Base-by-base conservation (phyloP, 1,140 invertebrate genomes). In the Phymorhynchus buccinoides region DNA sequence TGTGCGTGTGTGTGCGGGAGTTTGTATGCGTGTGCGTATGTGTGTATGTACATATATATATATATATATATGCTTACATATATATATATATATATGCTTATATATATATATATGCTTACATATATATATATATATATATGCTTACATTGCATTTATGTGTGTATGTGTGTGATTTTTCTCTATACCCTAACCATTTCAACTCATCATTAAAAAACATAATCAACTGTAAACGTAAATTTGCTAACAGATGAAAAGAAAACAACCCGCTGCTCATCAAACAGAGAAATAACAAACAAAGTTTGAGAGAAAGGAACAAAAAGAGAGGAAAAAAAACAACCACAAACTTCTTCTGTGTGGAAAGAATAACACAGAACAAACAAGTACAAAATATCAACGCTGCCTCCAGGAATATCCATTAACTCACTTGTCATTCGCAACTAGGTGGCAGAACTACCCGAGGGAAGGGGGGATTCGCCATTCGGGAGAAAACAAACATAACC, bases 91-190 rank as follows among this genome's bases (percentile, higher is more conserved):
- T 18, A 48, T 18, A 48, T 6, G 18, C 18, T 9, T 48, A 48
- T 48, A 48, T 73, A 80, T 75, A 77, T n/a, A 84, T 78, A 77
- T 62, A 75, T 78, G 44, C 39, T 44, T 48, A 84, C 39, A 77
- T 78, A 77, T 62, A 77, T 78, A 77, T 78, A 84, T 84, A 44
- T 30, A 78, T 84, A 78, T 42, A 84, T 78, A 78, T 62, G 77
- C 48, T 52, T 52, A 77, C 35, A n/a, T 84, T 84, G 12, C 32
- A 48, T 1, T 52, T 41, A 73, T 66, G 37, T 39, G 32, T 48
- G 18, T 6, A 48, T 48, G 44, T 48, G 44, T 9, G 18, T 48
- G 44, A 16, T 84, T 12, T 78, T 80, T 22, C 39, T 41, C 18
- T 44, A n/a, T n/a, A n/a, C n/a, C n/a, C n/a, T n/a, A n/a, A n/a